Base-by-base conservation (phyloP, 2,888 invertebrate species). In the Frankliniella intonsa region DNA sequence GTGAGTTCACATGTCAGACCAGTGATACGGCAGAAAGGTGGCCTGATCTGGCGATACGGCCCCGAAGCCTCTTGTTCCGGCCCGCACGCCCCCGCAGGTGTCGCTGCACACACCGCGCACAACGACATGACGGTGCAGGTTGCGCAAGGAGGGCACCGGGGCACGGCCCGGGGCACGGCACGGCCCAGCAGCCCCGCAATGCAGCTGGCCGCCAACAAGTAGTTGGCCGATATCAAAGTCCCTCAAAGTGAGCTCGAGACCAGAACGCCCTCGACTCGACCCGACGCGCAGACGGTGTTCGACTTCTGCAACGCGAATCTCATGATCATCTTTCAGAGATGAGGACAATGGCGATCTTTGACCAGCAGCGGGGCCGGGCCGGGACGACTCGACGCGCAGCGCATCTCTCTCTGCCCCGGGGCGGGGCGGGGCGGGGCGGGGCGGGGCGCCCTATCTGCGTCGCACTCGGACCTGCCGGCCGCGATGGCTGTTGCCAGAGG, bases 261-360 rank as follows among this genome's bases (percentile, higher is more conserved):
- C 3, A 11, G 55, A 55, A 5, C 17, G 55, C 17, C 7, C 55
- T 5, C 38, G 38, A 5, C 38, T 5, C 38, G 38, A 5, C 38
- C 38, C 38, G 11, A 55, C 55, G 55, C 14, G 17, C 19, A 19
- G 55, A 55, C 5, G 55, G 38, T 38, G 5, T 38, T 38, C 2
- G 38, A 38, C 38, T 2, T 10, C 22, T 11, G 69, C 69, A 76
- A 76, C 25, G 69, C 25, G 69, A 76, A 76, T 76, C 69, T 76
- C 22, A 10, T 12, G 69, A 76, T 76, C 69, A 76, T 76, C 69
- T 76, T 76, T 76, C 69, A 76, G 69, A 22, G 69, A 76, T 22
- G 25, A 25, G 22, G 22, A 76, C 69, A 76, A 76, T 76, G 69
- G 69, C 69, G 69, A n/a, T 76, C 69, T 76, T 76, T 76, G 69